Percentiles rank a stretch among this genome's conserved stretches.
These are phyloP conservation scores for Temnothorax rugatulus DNA, from an alignment of 2,888 invertebrate genomes.

Conservation along the genomic window DNA sequence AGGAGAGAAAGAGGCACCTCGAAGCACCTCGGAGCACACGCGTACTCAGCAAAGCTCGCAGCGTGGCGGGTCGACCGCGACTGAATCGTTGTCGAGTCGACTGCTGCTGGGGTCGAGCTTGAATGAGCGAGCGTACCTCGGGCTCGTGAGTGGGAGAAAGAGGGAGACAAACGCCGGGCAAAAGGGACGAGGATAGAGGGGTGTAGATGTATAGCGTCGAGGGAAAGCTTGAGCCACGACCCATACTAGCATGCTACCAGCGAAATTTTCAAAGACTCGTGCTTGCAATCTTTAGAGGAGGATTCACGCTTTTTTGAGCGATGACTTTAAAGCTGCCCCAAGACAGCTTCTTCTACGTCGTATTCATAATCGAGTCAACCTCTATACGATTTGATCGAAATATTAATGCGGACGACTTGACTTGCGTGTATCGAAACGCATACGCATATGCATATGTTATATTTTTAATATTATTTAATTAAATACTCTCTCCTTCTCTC, in stretches of 20 bases:
- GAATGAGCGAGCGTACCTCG: slow-evolving; percentile 81
- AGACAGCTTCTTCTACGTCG: neutral
- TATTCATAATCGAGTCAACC: neutral
- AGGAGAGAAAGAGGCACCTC: slow-evolving; percentile 26
- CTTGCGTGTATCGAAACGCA: neutral
- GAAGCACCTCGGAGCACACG: slow-evolving; percentile 51
- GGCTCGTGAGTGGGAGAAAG: slow-evolving; percentile 60
- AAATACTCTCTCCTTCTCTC: neutral
- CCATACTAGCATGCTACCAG: neutral
- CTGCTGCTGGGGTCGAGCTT: slow-evolving; percentile 78
- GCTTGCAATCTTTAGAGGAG: slow-evolving; percentile 19
- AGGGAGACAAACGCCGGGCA: slow-evolving; percentile 45
- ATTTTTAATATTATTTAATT: too few relatives aligned
- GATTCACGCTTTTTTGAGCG: slow-evolving; percentile 10
- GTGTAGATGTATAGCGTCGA: slow-evolving; percentile 42
- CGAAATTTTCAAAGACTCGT: slow-evolving; percentile 36
- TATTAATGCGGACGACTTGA: neutral
- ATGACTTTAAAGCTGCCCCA: slow-evolving; percentile 1
- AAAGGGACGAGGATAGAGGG: slow-evolving; percentile 31
- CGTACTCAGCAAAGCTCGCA: slow-evolving; percentile 74
- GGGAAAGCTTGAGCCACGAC: slow-evolving; percentile 47
- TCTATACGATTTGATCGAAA: neutral
- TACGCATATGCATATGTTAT: neutral
- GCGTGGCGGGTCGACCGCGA: slow-evolving; percentile 84
- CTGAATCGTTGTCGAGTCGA: slow-evolving; percentile 79